phyloP scores from a whole-genome alignment of 2,113 vertebrate genomes.

The Oreochromis niloticus region DNA sequence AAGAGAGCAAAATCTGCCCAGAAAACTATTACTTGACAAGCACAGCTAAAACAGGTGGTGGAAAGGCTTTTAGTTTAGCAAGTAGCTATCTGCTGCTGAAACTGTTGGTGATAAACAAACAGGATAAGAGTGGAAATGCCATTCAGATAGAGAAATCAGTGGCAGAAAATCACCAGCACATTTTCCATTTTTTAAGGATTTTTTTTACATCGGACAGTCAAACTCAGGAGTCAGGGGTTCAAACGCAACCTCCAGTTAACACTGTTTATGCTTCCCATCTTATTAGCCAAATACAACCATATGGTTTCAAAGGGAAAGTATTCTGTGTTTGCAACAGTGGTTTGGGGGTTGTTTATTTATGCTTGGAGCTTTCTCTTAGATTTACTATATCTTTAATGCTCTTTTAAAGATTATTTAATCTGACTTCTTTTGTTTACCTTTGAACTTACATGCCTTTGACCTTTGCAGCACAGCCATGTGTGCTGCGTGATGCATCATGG shows the following conservation, averaged over 20 bases:
- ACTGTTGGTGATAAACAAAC: neutral
- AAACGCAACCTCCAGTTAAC: neutral
- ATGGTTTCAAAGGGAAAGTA: neutral
- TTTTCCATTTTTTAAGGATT: neutral
- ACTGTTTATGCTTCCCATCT: neutral
- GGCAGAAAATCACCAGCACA: neutral
- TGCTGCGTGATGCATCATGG: neutral
- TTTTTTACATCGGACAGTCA: rapidly evolving
- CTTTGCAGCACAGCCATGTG: neutral
- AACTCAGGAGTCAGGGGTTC: neutral
- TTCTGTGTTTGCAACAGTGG: neutral
- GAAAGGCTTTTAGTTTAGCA: neutral
- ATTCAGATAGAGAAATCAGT: neutral
- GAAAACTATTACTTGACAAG: neutral
- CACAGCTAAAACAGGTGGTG: neutral
- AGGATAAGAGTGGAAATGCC: neutral
- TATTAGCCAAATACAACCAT: neutral
- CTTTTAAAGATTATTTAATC: neutral
- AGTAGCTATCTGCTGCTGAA: neutral
- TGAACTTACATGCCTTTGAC: neutral
- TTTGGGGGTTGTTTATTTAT: neutral
- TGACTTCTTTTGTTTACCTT: neutral
- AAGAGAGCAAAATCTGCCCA: neutral
- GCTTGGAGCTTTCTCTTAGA: neutral
- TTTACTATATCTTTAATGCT: neutral